Conservation (phyloP, 2,113 vertebrate genomes). For the Syngnathus scovelli region DNA sequence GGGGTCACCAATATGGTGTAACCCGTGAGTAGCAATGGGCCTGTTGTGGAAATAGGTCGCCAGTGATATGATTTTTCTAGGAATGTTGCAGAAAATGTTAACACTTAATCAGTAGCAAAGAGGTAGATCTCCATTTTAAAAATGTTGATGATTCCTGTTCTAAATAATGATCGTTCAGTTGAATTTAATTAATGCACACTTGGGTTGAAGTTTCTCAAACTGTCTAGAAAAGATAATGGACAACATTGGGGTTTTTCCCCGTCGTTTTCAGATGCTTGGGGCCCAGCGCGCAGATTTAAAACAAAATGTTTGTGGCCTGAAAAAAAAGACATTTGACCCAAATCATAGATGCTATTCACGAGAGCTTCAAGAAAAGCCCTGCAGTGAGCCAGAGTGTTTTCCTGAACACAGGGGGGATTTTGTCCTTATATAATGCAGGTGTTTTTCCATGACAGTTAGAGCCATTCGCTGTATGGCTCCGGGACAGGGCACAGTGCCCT, state of each 20-base stretch:
- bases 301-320: not conserved
- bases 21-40: too few species aligned
- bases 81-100: too few species aligned
- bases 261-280: not conserved
- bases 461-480: conserved; percentile 54
- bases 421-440: conserved; percentile 72
- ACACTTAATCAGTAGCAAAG: too few species aligned
- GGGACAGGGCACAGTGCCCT: conserved; percentile 67
- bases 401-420: conserved; percentile 21
- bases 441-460: conserved; percentile 77
- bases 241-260: not conserved
- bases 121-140: too few species aligned
- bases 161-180: not conserved
- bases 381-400: conserved; percentile 2
- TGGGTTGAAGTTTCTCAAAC: not conserved
- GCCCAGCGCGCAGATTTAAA: not conserved
- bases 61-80: too few species aligned
- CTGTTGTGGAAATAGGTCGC: too few species aligned
- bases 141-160: too few species aligned
- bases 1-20: too few species aligned
- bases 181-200: not conserved
- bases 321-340: not conserved
- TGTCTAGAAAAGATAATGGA: not conserved
- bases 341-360: not conserved
- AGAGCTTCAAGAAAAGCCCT: conserved; percentile 1